These are phyloP conservation scores for Synergus umbraculus DNA, from an alignment of 2,888 invertebrate species.

Conservation along the genomic window DNA sequence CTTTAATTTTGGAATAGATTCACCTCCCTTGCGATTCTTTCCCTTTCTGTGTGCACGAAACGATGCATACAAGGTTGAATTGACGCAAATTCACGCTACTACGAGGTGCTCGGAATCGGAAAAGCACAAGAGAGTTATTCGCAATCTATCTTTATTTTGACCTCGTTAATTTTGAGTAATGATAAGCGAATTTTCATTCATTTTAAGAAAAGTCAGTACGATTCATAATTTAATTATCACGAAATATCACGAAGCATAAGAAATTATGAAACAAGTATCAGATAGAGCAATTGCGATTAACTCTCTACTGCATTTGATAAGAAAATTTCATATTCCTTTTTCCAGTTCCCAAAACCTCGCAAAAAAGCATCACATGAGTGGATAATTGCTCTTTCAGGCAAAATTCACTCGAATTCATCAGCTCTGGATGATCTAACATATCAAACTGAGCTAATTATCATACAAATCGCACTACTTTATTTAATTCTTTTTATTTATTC, in stretches of 20 bases:
- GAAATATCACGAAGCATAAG: conserved; percentile 14
- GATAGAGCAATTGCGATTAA: conserved; percentile 1
- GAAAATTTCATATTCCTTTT: neutral
- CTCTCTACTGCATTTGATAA: neutral
- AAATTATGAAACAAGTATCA: neutral
- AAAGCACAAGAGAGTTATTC: conserved; percentile 6
- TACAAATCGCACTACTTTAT: conserved; percentile 68
- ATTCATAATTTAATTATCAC: conserved; percentile 23
- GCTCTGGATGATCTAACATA: conserved; percentile 4
- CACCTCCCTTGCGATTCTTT: conserved; percentile 55
- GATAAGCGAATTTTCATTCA: neutral
- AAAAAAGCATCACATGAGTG: conserved; percentile 9
- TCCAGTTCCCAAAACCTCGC: conserved; percentile 16
- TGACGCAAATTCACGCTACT: neutral
- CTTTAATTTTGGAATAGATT: conserved; percentile 58
- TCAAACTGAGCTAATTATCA: conserved; percentile 28
- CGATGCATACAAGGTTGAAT: neutral
- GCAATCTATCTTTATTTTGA: conserved; percentile 7
- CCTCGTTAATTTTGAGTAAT: neutral
- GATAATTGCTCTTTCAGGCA: neutral
- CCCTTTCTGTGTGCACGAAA: conserved; percentile 47
- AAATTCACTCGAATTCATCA: conserved; percentile 7
- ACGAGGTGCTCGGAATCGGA: conserved; percentile 7
- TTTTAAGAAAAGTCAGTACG: neutral
- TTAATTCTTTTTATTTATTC: conserved; percentile 75